Percentiles rank a stretch among this genome's conserved stretches.
Evolutionary conservation across 2,797 vertebrate genomes (phyloP).

Genomic region (Gadopsis bispinosus): DNA sequence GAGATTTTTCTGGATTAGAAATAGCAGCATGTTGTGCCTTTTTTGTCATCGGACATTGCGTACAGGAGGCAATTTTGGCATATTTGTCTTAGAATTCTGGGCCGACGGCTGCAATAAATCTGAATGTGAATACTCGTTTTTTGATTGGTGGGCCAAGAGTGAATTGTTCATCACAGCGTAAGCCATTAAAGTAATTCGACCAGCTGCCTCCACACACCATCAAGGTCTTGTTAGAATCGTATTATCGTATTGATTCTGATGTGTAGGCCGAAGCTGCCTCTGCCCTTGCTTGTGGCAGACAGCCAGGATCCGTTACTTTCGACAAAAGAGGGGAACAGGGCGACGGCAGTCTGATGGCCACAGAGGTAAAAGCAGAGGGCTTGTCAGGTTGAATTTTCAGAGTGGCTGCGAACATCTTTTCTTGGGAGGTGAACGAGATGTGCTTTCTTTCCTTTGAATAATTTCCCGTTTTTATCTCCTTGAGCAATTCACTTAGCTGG

Average conservation of each 20-base stretch:
- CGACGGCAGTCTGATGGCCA: constrained; percentile 41
- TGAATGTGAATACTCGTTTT: constrained; percentile 30
- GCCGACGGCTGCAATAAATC: not conserved
- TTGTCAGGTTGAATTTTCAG: constrained; percentile 42
- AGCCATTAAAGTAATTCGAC: constrained; percentile 54
- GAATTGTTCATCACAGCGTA: constrained; percentile 43
- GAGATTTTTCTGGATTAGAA: not conserved
- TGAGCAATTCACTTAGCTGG: constrained; percentile 8
- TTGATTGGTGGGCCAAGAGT: constrained; percentile 39
- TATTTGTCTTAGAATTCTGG: not conserved
- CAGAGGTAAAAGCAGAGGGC: constrained; percentile 31
- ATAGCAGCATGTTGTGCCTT: not conserved
- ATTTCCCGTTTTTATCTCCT: not conserved
- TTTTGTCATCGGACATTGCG: not conserved
- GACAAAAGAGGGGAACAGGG: constrained; percentile 9
- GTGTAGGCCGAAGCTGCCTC: constrained; percentile 26
- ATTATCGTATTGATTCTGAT: constrained; percentile 64
- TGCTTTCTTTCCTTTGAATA: constrained; percentile 15
- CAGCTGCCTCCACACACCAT: constrained; percentile 51
- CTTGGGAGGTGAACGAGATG: constrained; percentile 21
- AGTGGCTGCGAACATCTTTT: constrained; percentile 18
- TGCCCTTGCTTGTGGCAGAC: constrained; percentile 48
- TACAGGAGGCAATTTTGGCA: not conserved
- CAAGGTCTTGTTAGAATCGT: constrained; percentile 59
- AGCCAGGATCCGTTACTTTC: constrained; percentile 35